Conservation (phyloP, 2,113 vertebrate species). For the Cololabis saira region DNA sequence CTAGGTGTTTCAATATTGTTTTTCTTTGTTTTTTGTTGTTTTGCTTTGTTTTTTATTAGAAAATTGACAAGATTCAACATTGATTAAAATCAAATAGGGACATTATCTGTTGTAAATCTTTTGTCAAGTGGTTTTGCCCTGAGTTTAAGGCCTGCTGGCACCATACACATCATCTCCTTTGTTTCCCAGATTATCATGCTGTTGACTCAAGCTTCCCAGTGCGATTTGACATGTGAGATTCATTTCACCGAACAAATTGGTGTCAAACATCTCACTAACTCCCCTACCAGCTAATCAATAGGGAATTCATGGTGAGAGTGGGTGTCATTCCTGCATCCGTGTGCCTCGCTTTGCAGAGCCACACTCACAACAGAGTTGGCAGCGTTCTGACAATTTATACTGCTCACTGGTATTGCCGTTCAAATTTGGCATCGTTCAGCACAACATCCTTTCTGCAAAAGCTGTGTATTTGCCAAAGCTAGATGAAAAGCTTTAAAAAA, state of each 20-base stretch:
- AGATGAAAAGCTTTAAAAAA: slow-evolving; percentile 60
- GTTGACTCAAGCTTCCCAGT: slow-evolving; percentile 44
- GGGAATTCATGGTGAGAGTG: slow-evolving; percentile 60
- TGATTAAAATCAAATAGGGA: slow-evolving; percentile 3
- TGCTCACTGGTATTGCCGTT: slow-evolving; percentile 36
- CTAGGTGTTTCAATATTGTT: background rate
- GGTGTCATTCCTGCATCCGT: slow-evolving; percentile 68
- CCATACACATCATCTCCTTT: slow-evolving; percentile 8
- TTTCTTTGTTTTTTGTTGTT: no score
- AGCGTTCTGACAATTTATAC: slow-evolving; percentile 58
- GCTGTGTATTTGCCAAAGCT: slow-evolving; percentile 32
- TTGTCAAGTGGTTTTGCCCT: slow-evolving; percentile 20
- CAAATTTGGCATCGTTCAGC: slow-evolving; percentile 44
- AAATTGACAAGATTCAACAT: background rate
- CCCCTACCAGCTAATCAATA: slow-evolving; percentile 56
- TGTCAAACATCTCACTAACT: slow-evolving; percentile 58
- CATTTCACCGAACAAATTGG: slow-evolving; percentile 54
- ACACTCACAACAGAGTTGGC: slow-evolving; percentile 30
- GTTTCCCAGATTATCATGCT: slow-evolving; percentile 25
- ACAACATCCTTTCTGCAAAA: slow-evolving; percentile 51
- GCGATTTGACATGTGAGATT: slow-evolving; percentile 41
- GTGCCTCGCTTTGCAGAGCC: slow-evolving; percentile 56
- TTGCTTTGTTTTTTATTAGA: no score
- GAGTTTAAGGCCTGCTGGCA: background rate
- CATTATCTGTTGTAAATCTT: slow-evolving; percentile 1